These are phyloP conservation scores for Disparrhopalites patrizii DNA, from an alignment of 2,888 invertebrate species.

Conservation along the genomic window DNA sequence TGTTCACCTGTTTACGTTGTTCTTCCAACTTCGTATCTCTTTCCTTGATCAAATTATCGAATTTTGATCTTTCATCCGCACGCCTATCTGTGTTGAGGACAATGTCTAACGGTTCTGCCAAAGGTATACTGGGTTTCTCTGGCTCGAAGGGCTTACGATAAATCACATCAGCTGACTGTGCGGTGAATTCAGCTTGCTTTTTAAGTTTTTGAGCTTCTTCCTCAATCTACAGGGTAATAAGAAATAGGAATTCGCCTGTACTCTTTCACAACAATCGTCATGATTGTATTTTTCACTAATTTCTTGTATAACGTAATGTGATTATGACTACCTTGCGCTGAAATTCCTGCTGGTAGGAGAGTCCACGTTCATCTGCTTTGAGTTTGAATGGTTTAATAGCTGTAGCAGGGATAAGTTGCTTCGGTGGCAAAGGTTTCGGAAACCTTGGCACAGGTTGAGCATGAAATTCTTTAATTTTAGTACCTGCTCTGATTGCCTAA, in stretches of 20 bases:
- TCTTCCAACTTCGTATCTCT: slow-evolving; percentile 59
- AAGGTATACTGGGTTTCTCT: slow-evolving; percentile 54
- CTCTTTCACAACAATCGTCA: too few relatives aligned
- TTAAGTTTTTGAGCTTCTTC: slow-evolving; percentile 51
- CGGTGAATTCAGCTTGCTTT: slow-evolving; percentile 57
- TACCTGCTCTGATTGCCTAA: slow-evolving; percentile 58
- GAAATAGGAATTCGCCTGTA: not conserved
- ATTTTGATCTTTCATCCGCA: slow-evolving; percentile 60
- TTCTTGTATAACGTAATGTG: not conserved
- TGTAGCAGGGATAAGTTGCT: slow-evolving; percentile 49
- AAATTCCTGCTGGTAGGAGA: slow-evolving; percentile 36
- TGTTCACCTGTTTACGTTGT: slow-evolving; percentile 50
- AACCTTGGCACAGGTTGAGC: slow-evolving; percentile 64
- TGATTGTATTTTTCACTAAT: too few relatives aligned
- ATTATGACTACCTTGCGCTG: slow-evolving; percentile 32
- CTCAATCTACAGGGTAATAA: slow-evolving; percentile 50
- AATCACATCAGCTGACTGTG: slow-evolving; percentile 61
- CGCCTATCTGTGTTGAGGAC: slow-evolving; percentile 63
- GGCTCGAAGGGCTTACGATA: slow-evolving; percentile 65
- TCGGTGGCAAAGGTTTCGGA: slow-evolving; percentile 52
- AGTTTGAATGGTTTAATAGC: slow-evolving; percentile 51
- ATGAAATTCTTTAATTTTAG: slow-evolving; percentile 63
- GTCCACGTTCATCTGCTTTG: slow-evolving; percentile 45
- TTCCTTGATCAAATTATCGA: slow-evolving; percentile 56
- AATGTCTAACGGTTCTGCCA: slow-evolving; percentile 56